These are phyloP conservation scores for Acromyrmex echinatior DNA, from an alignment of 1,140 invertebrate genomes.

Conservation along the genomic window DNA sequence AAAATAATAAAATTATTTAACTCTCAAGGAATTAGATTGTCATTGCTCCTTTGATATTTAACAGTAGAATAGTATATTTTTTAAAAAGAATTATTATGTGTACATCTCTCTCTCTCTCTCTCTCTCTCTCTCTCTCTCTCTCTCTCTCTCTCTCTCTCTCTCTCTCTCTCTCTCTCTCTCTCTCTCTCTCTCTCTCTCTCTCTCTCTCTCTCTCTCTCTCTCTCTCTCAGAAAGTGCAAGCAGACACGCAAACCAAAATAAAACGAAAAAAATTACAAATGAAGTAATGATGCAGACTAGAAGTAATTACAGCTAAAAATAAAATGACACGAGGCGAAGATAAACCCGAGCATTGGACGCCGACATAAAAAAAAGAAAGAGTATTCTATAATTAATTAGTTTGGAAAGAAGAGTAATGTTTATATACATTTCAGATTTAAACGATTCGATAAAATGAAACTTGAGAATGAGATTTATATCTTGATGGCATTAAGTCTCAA, in stretches of 20 bases:
- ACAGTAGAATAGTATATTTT: background rate
- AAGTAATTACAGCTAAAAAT: constrained; percentile 10
- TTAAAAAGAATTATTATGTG: background rate
- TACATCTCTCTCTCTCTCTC: no score
- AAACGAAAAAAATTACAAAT: background rate
- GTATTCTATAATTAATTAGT: constrained; percentile 10
- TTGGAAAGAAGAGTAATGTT: background rate
- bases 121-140: no score
- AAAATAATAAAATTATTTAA: no score
- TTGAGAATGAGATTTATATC: constrained; percentile 26
- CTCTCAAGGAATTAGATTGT: no score
- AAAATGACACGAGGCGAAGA: background rate
- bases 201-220: no score
- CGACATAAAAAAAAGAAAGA: background rate
- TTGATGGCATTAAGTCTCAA: background rate
- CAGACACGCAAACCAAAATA: background rate
- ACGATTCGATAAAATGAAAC: background rate
- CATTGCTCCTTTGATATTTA: no score
- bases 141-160: no score
- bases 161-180: no score
- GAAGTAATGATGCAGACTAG: background rate
- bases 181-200: no score
- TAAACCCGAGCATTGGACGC: background rate
- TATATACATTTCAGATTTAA: background rate
- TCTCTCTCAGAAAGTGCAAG: background rate